Base-by-base conservation (phyloP, 1,140 invertebrate species). In the Zaprionus africanus region DNA sequence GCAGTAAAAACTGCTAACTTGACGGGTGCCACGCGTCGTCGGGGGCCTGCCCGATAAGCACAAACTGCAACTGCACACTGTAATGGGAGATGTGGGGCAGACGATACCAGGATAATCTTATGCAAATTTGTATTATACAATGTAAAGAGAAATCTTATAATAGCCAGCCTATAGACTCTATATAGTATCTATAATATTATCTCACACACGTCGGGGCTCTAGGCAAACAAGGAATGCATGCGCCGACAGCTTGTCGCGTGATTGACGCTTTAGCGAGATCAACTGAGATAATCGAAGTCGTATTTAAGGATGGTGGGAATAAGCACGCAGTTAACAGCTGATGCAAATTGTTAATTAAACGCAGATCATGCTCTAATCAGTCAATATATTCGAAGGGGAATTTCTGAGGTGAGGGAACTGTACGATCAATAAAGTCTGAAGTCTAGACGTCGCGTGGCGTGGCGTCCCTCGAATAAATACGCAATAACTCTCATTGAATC, bases 1-100 rank as follows among this genome's bases (percentile, higher is more conserved):
- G 9, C 41, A 17, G 26, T 15, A 49, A 75, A 82, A 70, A 78
- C 24, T 68, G 63, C 71, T 57, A 79, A 79, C 63, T 81, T 63
- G 66, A 73, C 78, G 41, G 54, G 15, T 74, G 82, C 82, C 82
- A 85, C 82, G 82, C 82, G 82, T 43, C 82, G 19, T 51, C 15
- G 38, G 59, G 59, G 4, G 26, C 26, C 26, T 51, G 58, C 46
- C 38, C 61, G 66, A 82, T 71, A 79, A 82, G 58, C 58, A 24
- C 36, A 74, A 58, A 43, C 24, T 51, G 46, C 38, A 41, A n/a
- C 38, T 41, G 15, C n/a, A 34, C 49, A 58, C 13, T n/a, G 54
- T 15, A 61, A 53, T 7, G 54, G 12, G 28, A 51, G n/a, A 12
- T 49, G 7, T 1, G 24, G 36, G 24, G 5, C n/a, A 38, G 38